A percentile compares a stretch with the other conserved stretches of the same genome.
Conservation (phyloP, 2,888 invertebrate species). For the Elmis aenea region DNA sequence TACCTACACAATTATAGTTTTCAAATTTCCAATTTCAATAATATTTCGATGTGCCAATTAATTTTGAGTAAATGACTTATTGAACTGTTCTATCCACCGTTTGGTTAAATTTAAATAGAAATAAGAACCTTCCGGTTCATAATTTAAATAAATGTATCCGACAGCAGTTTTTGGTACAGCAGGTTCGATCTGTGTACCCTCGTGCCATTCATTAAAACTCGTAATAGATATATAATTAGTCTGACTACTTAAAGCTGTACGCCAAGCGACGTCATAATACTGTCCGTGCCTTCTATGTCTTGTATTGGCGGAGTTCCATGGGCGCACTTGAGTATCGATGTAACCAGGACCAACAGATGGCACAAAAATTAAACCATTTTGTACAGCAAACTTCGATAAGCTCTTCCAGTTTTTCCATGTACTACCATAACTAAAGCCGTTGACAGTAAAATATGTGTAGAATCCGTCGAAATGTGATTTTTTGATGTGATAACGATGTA, state of each 20-base stretch:
- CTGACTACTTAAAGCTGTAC: constrained; percentile 53
- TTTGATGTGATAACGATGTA: constrained; percentile 50
- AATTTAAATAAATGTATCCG: constrained; percentile 52
- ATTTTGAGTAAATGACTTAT: constrained; percentile 31
- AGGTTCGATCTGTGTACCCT: constrained; percentile 70
- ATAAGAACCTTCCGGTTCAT: constrained; percentile 55
- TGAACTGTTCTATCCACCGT: constrained; percentile 55
- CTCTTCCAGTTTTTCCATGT: constrained; percentile 52
- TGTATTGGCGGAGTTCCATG: constrained; percentile 55
- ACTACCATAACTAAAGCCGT: constrained; percentile 58
- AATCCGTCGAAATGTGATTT: constrained; percentile 53
- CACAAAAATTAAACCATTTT: constrained; percentile 58
- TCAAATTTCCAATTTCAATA: too few species aligned
- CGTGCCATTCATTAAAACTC: constrained; percentile 72
- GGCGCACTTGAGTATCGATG: constrained; percentile 58
- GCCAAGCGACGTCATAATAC: constrained; percentile 62
- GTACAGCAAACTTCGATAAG: constrained; percentile 51
- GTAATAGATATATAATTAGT: constrained; percentile 59
- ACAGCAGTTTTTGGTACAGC: constrained; percentile 48
- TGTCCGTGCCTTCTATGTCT: constrained; percentile 52
- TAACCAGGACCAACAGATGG: constrained; percentile 70
- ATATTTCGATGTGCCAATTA: constrained; percentile 32
- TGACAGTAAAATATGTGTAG: constrained; percentile 60
- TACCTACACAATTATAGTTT: too few species aligned
- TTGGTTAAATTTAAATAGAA: constrained; percentile 62